Evolutionary conservation across 2,113 vertebrate genomes (phyloP).

Genomic region (Myotis yumanensis): DNA sequence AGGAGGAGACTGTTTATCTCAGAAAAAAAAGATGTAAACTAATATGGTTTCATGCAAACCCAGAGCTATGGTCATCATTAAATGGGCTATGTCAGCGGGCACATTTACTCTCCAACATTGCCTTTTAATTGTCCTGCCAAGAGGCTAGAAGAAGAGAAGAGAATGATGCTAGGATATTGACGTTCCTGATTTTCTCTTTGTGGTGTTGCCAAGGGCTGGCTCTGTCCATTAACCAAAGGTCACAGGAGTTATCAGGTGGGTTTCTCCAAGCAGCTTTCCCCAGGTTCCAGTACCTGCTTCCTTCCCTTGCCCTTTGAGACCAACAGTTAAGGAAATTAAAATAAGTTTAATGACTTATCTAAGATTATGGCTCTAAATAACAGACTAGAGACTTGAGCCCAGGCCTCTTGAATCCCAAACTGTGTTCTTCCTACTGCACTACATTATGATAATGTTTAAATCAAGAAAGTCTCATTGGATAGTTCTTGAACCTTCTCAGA

Average conservation of each 20-base stretch:
- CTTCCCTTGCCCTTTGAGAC: neutral
- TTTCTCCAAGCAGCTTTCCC: neutral
- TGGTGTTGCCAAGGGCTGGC: neutral
- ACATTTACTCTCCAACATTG: neutral
- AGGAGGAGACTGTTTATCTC: neutral
- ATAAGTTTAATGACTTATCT: neutral
- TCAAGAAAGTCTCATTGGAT: neutral
- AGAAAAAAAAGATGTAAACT: neutral
- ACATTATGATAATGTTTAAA: neutral
- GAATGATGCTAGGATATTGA: neutral
- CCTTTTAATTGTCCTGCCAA: neutral
- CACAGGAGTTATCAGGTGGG: neutral
- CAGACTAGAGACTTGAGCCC: neutral
- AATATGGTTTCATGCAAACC: neutral
- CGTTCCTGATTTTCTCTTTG: neutral
- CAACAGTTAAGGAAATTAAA: neutral
- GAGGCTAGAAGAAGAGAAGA: neutral
- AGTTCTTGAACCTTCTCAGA: neutral
- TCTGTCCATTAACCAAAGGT: neutral
- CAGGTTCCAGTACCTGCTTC: neutral
- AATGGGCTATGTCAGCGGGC: neutral
- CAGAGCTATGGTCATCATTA: neutral
- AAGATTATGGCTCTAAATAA: neutral
- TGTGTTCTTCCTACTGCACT: neutral
- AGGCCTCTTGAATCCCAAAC: neutral